phyloP scores from a whole-genome alignment of 2,888 invertebrate species.

The Corbicula japonica region DNA sequence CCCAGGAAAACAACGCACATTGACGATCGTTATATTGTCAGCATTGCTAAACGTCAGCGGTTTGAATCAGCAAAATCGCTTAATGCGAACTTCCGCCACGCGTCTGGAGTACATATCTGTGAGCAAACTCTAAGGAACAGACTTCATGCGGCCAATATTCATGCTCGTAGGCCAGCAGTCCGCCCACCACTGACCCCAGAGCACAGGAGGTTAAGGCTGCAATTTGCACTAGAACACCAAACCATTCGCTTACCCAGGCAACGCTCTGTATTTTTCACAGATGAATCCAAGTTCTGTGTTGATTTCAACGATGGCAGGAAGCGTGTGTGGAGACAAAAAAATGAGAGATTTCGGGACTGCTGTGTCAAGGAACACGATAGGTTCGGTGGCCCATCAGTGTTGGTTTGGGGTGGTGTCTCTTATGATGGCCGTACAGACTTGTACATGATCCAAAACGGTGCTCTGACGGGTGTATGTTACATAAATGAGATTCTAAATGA shows the following conservation, averaged over 20 bases:
- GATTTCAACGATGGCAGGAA: not conserved
- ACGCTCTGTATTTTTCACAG: not conserved
- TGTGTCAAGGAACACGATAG: constrained; percentile 6
- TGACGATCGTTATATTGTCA: constrained; percentile 1
- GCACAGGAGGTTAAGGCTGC: constrained; percentile 8
- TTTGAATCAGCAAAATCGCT: constrained; percentile 25
- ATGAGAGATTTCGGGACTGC: constrained; percentile 26
- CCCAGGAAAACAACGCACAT: not conserved
- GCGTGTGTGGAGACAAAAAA: constrained; percentile 4
- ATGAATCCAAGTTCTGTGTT: constrained; percentile 16
- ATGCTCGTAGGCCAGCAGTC: constrained; percentile 26
- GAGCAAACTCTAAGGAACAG: constrained; percentile 29
- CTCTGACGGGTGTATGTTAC: constrained; percentile 45
- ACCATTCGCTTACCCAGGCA: not conserved
- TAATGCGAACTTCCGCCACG: constrained; percentile 19
- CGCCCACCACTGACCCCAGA: constrained; percentile 21
- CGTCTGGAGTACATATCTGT: constrained; percentile 1
- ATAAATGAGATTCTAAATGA: constrained; percentile 42
- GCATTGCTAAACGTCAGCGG: constrained; percentile 9
- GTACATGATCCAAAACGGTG: constrained; percentile 35
- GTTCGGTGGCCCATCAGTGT: constrained; percentile 1
- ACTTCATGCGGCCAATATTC: constrained; percentile 30
- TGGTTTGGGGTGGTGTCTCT: not conserved
- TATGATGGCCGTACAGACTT: constrained; percentile 38
- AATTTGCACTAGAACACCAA: not conserved